Evolutionary conservation across 1,140 invertebrate species (phyloP).

Genomic region (Zaprionus camerounensis): DNA sequence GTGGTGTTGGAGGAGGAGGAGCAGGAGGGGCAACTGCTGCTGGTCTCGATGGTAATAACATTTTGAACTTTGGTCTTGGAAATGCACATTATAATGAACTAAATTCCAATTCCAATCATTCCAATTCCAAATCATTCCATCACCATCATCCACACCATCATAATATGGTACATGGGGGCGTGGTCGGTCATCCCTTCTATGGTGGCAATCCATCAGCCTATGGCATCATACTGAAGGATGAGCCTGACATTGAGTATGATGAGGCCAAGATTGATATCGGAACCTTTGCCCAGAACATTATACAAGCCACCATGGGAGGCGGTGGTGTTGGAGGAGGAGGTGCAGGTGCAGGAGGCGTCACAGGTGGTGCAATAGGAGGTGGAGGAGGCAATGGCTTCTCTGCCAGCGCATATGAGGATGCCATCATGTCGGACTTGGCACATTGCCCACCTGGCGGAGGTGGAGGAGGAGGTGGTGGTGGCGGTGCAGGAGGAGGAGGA

Average conservation of each 20-base stretch:
- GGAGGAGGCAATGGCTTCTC: conserved; percentile 1
- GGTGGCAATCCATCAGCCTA: conserved; percentile 91
- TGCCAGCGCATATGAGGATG: conserved; percentile 88
- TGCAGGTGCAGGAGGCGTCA: conserved; percentile 5
- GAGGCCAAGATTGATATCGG: conserved; percentile 88
- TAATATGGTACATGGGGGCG: background rate
- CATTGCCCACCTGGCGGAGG: conserved; percentile 54
- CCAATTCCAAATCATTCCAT: conserved; percentile 68
- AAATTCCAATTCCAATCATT: conserved; percentile 75
- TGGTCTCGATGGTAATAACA: conserved; percentile 69
- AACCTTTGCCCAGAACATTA: conserved; percentile 81
- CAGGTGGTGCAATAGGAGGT: background rate
- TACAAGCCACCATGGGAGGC: conserved; percentile 84
- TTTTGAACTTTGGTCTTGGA: conserved; percentile 73
- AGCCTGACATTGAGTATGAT: conserved; percentile 90
- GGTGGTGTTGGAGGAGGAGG: background rate
- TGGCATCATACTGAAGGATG: conserved; percentile 90
- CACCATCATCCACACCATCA: background rate
- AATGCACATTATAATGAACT: conserved; percentile 67
- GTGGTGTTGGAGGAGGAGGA: conserved; percentile 1
- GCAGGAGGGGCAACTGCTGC: conserved; percentile 23
- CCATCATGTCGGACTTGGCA: conserved; percentile 92
- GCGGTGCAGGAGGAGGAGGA: background rate
- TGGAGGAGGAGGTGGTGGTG: conserved; percentile 1
- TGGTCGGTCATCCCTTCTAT: conserved; percentile 88